Base-by-base conservation (phyloP, 2,797 vertebrate species). In the Momotus momota region DNA sequence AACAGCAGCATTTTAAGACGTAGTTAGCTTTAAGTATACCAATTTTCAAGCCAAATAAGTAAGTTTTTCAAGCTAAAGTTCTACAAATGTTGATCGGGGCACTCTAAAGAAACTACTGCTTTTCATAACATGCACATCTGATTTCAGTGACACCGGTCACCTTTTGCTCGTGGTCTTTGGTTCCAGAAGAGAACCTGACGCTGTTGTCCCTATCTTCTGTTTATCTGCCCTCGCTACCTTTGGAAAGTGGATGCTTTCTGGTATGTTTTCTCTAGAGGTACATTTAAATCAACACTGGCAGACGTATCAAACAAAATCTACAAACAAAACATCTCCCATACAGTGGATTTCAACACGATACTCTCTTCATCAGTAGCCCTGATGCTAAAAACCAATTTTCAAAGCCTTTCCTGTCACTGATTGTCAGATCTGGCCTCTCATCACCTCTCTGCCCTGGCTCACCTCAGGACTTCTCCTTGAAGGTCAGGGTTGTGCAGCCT, bases 371-470 rank as follows among this genome's bases (percentile, higher is more conserved):
- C 8, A 1, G 21, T 21, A 70, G 57, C 8, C 7, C 17, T 3
- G 12, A n/a, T 14, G 38, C 15, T 60, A n/a, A 73, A 92, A 54
- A 20, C 1, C 13, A n/a, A 8, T 52, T 78, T 55, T 17, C 52
- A 79, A 62, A 79, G 33, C 54, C 25, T 0, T 0, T 26, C 0
- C 0, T 7, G 25, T 6, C 25, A 12, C 1, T 3, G 18, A 17
- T 5, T 11, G 12, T 41, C 21, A 48, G 61, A 73, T 27, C 15
- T 10, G 19, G 48, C 52, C 41, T 67, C 57, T 57, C 35, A 5
- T 27, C 65, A 20, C 52, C 26, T 16, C 51, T 54, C 40, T 67
- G 71, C 35, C 43, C 45, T 43, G 29, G 52, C 49, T 78, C 69
- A 51, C 54, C 35, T 75, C 62, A 72, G 64, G 29, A 41, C 46